A percentile compares a stretch with the other conserved stretches of the same genome.
Conservation (phyloP, 2,888 invertebrate species). For the Merodon equestris region DNA sequence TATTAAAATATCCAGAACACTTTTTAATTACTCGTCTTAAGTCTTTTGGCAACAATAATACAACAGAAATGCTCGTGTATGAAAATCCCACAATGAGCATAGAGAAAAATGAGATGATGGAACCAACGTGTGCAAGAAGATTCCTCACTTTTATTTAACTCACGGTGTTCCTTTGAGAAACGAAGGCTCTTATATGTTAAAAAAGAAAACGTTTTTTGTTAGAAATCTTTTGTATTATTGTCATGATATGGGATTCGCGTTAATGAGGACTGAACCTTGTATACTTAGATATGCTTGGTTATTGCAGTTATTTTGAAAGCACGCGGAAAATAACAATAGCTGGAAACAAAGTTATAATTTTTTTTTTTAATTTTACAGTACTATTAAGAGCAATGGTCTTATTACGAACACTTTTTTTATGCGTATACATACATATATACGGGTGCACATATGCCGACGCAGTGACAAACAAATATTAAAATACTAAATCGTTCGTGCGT, state of each 20-base stretch:
- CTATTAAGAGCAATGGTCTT: too few relatives aligned
- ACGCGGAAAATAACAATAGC: slow-evolving; percentile 44
- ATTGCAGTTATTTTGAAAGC: slow-evolving; percentile 44
- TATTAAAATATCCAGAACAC: slow-evolving; percentile 52
- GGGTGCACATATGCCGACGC: too few relatives aligned
- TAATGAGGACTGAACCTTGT: slow-evolving; percentile 62
- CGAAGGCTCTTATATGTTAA: slow-evolving; percentile 56
- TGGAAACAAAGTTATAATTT: slow-evolving; percentile 41
- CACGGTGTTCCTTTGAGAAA: slow-evolving; percentile 58
- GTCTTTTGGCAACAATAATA: slow-evolving; percentile 66
- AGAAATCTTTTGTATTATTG: slow-evolving; percentile 56
- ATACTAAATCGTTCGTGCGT: too few relatives aligned
- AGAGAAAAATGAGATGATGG: slow-evolving; percentile 51
- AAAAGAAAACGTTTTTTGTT: slow-evolving; percentile 57
- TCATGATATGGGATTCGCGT: slow-evolving; percentile 62
- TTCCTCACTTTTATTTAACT: slow-evolving; percentile 44
- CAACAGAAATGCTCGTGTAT: slow-evolving; percentile 35
- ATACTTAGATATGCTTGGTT: slow-evolving; percentile 20
- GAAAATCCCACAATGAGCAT: slow-evolving; percentile 25
- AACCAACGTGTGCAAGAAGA: slow-evolving; percentile 49
- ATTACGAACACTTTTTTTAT: too few relatives aligned
- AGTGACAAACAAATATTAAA: too few relatives aligned
- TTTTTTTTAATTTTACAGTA: too few relatives aligned
- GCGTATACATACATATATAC: too few relatives aligned
- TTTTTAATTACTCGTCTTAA: slow-evolving; percentile 68